These are phyloP conservation scores for Erythrolamprus reginae DNA, from an alignment of 2,113 vertebrate genomes.

Conservation along the genomic window DNA sequence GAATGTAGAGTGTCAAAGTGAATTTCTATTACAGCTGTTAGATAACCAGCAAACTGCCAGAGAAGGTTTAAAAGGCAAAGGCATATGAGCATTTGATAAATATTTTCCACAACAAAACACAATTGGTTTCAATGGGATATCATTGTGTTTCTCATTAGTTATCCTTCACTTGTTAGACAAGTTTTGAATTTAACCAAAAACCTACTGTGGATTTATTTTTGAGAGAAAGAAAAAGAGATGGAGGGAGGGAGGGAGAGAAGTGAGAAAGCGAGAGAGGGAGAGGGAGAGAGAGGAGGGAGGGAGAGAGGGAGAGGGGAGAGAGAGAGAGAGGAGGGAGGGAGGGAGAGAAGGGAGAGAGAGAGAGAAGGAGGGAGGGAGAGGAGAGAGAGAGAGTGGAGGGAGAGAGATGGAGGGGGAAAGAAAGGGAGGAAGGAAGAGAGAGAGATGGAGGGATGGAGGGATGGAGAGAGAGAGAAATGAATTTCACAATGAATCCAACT, in stretches of 20 bases:
- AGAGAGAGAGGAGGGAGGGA: slow-evolving; percentile 6
- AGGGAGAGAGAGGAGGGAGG: too few species aligned
- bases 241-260: not conserved
- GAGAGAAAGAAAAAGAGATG: too few species aligned
- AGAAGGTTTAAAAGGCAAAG: not conserved
- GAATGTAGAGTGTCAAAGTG: not conserved
- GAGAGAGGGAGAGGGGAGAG: not conserved
- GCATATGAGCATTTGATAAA: slow-evolving; percentile 57
- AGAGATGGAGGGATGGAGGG: too few species aligned
- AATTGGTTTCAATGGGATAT: slow-evolving; percentile 66
- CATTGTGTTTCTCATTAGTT: slow-evolving; percentile 66
- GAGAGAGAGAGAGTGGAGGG: too few species aligned
- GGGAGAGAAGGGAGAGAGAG: too few species aligned
- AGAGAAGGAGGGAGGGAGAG: not conserved
- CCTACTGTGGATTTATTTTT: slow-evolving; percentile 50
- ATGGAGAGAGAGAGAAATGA: slow-evolving; percentile 35
- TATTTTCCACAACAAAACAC: slow-evolving; percentile 70
- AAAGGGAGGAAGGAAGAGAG: not conserved
- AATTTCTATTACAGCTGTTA: slow-evolving; percentile 45
- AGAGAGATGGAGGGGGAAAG: too few species aligned
- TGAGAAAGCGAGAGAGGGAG: too few species aligned
- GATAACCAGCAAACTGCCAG: slow-evolving; percentile 56
- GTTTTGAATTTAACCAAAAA: slow-evolving; percentile 55
- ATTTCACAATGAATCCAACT: slow-evolving; percentile 49
- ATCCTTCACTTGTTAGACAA: slow-evolving; percentile 64